phyloP scores from a whole-genome alignment of 2,113 vertebrate genomes.

The Neodon shergylaensis region DNA sequence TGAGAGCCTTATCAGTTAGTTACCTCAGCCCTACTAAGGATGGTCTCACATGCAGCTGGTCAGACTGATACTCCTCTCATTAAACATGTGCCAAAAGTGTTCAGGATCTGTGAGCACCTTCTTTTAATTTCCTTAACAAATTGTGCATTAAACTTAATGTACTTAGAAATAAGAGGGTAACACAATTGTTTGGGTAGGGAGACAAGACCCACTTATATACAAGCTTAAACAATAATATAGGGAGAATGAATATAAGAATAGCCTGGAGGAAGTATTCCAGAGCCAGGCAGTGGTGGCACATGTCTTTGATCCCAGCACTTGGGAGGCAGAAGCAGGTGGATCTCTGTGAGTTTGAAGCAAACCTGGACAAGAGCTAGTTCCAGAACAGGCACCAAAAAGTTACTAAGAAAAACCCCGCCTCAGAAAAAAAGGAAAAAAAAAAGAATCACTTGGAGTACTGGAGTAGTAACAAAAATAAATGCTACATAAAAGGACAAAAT shows the following conservation, averaged over 20 bases:
- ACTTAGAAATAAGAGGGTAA: neutral
- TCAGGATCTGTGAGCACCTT: neutral
- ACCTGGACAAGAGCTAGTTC: too few relatives aligned
- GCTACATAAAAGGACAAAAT: neutral
- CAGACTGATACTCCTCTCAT: neutral
- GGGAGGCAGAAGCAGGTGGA: too few relatives aligned
- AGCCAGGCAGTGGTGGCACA: too few relatives aligned
- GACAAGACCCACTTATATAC: neutral
- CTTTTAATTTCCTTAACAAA: constrained; percentile 25
- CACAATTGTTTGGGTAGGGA: neutral
- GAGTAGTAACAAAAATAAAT: neutral
- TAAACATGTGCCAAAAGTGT: neutral
- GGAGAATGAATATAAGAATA: neutral
- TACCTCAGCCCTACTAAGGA: neutral
- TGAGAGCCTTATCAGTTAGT: neutral
- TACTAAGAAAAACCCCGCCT: too few relatives aligned
- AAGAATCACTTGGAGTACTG: neutral
- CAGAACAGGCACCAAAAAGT: too few relatives aligned
- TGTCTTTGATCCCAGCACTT: too few relatives aligned
- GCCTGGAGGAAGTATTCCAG: too few relatives aligned
- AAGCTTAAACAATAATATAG: constrained; percentile 39
- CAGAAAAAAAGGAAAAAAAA: too few relatives aligned
- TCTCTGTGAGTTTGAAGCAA: too few relatives aligned
- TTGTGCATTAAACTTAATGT: neutral
- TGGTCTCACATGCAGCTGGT: neutral